Conservation (phyloP, 2,797 vertebrate genomes). For the Pseudochaenichthys georgianus region DNA sequence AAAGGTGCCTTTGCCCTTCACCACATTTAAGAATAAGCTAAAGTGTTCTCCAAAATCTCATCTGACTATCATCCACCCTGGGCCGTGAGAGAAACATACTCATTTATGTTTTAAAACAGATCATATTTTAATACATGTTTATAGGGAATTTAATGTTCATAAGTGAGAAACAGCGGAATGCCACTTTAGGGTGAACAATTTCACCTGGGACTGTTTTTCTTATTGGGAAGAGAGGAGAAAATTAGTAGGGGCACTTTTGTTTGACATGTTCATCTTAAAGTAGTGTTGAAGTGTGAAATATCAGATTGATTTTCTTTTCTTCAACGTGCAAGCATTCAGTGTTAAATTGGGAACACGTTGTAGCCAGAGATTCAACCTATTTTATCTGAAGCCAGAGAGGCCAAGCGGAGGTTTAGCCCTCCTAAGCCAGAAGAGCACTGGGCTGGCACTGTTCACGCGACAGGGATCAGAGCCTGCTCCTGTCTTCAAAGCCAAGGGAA, state of each 20-base stretch:
- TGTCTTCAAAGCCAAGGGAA: slow-evolving; percentile 76
- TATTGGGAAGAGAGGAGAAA: neutral
- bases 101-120: neutral
- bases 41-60: neutral
- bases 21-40: too few species aligned
- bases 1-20: neutral
- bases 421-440: slow-evolving; percentile 65
- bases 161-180: neutral
- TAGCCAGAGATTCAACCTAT: slow-evolving; percentile 40
- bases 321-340: slow-evolving; percentile 1
- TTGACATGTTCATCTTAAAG: slow-evolving; percentile 4
- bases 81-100: neutral
- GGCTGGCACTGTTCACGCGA: slow-evolving; percentile 72
- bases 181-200: neutral
- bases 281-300: slow-evolving; percentile 8
- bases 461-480: slow-evolving; percentile 73
- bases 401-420: slow-evolving; percentile 64
- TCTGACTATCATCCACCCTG: neutral
- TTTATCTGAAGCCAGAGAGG: slow-evolving; percentile 70
- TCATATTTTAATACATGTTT: neutral
- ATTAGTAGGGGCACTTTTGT: neutral
- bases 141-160: neutral
- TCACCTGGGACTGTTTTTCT: neutral
- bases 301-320: neutral
- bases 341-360: neutral